Percentiles rank a stretch among this genome's conserved stretches.
These are phyloP conservation scores for Cataglyphis altisquamis DNA, from an alignment of 2,888 invertebrate genomes.

Conservation along the genomic window DNA sequence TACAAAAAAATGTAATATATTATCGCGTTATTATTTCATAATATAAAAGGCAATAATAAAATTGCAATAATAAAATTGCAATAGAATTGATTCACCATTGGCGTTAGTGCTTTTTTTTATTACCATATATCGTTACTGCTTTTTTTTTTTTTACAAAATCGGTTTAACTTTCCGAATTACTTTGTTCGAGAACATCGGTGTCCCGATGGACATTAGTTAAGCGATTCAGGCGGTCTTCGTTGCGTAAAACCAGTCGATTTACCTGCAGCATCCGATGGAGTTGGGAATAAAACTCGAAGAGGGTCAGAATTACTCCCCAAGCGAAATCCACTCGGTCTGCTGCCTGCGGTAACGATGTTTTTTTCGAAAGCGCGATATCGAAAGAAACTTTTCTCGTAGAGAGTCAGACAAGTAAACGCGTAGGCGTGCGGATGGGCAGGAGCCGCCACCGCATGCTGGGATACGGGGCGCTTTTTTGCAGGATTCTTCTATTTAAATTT, in stretches of 20 bases:
- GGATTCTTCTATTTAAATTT: conserved; percentile 56
- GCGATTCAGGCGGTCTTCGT: conserved; percentile 35
- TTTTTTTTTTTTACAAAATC: neutral
- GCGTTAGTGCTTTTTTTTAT: no score
- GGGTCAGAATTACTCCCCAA: conserved; percentile 71
- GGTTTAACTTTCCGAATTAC: conserved; percentile 30
- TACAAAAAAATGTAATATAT: neutral
- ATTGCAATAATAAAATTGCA: neutral
- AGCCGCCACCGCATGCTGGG: conserved; percentile 32
- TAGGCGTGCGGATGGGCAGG: conserved; percentile 41
- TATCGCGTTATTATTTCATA: neutral
- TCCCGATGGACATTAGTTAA: conserved; percentile 45
- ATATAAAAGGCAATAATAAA: neutral
- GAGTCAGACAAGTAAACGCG: conserved; percentile 21
- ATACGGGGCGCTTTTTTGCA: conserved; percentile 69
- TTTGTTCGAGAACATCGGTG: neutral
- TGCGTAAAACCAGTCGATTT: conserved; percentile 52
- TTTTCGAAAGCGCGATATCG: conserved; percentile 54
- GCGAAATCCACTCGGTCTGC: conserved; percentile 63
- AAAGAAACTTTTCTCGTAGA: conserved; percentile 55
- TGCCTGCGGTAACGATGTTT: conserved; percentile 57
- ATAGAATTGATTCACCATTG: neutral
- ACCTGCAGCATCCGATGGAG: conserved; percentile 32
- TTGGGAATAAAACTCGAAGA: conserved; percentile 47
- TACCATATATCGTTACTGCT: neutral